A percentile compares a stretch with the other conserved stretches of the same genome.
These are phyloP conservation scores for Ceratina japonica DNA, from an alignment of 1,140 invertebrate genomes.

Conservation along the genomic window DNA sequence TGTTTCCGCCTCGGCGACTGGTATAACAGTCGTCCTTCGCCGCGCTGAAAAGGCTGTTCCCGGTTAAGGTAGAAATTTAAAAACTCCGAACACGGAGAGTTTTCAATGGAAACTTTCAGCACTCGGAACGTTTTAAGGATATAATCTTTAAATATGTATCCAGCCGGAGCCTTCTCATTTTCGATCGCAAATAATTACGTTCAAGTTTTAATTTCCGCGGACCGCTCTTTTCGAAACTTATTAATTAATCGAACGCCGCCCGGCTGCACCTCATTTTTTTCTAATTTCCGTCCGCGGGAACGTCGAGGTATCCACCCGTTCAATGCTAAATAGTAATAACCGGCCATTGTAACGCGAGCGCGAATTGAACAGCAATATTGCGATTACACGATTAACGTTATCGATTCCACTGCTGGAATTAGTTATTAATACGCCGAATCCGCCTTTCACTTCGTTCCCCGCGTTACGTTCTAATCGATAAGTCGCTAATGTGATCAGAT, in stretches of 20 bases:
- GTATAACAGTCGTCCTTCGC: not conserved
- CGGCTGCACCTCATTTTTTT: no score
- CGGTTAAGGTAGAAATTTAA: not conserved
- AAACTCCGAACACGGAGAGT: conserved; percentile 1
- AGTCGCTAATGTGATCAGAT: not conserved
- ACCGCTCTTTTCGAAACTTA: not conserved
- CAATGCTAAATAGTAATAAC: no score
- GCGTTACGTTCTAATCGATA: conserved; percentile 1
- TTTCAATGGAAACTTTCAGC: not conserved
- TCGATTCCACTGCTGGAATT: not conserved
- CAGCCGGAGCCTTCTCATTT: no score
- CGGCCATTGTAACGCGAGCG: not conserved
- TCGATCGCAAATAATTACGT: not conserved
- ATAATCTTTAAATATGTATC: conserved; percentile 6
- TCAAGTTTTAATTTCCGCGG: not conserved
- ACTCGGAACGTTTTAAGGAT: conserved; percentile 11
- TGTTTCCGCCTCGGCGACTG: not conserved
- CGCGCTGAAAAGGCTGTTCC: not conserved
- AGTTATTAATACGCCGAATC: not conserved
- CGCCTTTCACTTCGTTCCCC: not conserved
- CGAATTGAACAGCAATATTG: conserved; percentile 2
- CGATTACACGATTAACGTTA: not conserved
- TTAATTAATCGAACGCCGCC: not conserved
- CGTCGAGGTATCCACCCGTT: no score
- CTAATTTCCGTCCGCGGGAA: no score